These are phyloP conservation scores for Chionis minor DNA, from an alignment of 2,113 vertebrate species.

Conservation along the genomic window DNA sequence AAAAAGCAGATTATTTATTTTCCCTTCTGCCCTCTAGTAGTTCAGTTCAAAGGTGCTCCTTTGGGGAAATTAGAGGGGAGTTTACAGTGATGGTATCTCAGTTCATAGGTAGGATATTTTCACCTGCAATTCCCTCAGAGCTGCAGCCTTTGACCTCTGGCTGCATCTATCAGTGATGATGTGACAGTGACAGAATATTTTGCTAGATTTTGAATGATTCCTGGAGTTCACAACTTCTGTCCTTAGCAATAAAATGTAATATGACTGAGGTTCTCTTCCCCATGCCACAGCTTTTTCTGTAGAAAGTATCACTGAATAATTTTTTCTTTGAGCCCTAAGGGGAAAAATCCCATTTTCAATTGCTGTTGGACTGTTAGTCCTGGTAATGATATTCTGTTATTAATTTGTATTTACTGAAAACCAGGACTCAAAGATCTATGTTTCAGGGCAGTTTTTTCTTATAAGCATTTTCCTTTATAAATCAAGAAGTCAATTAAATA, in stretches of 20 bases:
- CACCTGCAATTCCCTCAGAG: conserved; percentile 76
- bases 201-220: conserved; percentile 70
- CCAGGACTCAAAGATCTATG: neutral
- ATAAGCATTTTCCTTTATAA: neutral
- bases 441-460: neutral
- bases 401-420: conserved; percentile 15
- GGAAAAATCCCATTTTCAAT: neutral
- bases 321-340: neutral
- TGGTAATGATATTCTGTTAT: neutral
- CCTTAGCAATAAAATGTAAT: conserved; percentile 54
- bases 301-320: neutral
- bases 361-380: neutral
- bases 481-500: neutral
- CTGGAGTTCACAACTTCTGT: conserved; percentile 68
- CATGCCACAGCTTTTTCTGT: neutral
- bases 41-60: conserved; percentile 45
- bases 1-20: neutral
- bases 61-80: conserved; percentile 41
- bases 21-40: neutral
- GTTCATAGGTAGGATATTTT: conserved; percentile 52
- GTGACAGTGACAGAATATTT: conserved; percentile 79
- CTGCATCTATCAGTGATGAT: conserved; percentile 81
- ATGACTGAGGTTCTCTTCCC: neutral
- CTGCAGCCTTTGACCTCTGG: conserved; percentile 80
- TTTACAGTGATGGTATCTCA: conserved; percentile 33